Percentiles rank a stretch among this genome's conserved stretches.
These are phyloP conservation scores for Lasioglossum villosulum DNA, from an alignment of 2,888 invertebrate genomes.

Conservation along the genomic window DNA sequence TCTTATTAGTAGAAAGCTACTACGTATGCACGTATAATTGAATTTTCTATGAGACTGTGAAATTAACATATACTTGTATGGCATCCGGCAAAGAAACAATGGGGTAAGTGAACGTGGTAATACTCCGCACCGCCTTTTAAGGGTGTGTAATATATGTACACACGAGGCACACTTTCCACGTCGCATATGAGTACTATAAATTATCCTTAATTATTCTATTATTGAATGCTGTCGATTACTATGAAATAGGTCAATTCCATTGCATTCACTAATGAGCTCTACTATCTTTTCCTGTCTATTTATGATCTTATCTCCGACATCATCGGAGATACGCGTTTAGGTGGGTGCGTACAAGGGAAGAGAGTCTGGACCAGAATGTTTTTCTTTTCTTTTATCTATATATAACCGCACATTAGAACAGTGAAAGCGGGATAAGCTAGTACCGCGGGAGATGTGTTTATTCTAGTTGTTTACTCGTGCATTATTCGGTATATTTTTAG, in stretches of 20 bases:
- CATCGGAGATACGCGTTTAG: slow-evolving; percentile 53
- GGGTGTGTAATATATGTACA: slow-evolving; percentile 71
- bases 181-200: slow-evolving; percentile 50
- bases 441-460: slow-evolving; percentile 49
- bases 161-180: slow-evolving; percentile 55
- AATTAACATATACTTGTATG: slow-evolving; percentile 85
- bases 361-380: slow-evolving; percentile 55
- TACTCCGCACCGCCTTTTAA: slow-evolving; percentile 82
- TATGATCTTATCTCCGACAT: slow-evolving; percentile 53
- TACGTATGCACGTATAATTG: slow-evolving; percentile 54
- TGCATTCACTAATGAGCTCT: slow-evolving; percentile 34
- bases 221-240: slow-evolving; percentile 42
- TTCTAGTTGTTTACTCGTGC: slow-evolving; percentile 56
- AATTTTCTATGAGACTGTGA: slow-evolving; percentile 76
- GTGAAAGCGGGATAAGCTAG: slow-evolving; percentile 48
- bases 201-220: slow-evolving; percentile 55
- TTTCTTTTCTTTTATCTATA: slow-evolving; percentile 55
- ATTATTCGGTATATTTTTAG: slow-evolving; percentile 55
- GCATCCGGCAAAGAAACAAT: slow-evolving; percentile 93
- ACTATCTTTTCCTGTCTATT: slow-evolving; percentile 47
- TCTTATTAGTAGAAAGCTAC: slow-evolving; percentile 34
- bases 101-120: slow-evolving; percentile 88
- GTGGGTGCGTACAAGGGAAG: slow-evolving; percentile 55
- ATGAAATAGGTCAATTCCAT: slow-evolving; percentile 48
- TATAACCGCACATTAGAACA: slow-evolving; percentile 52